Base-by-base conservation (phyloP, 2,888 invertebrate species). In the Phalera bucephala region DNA sequence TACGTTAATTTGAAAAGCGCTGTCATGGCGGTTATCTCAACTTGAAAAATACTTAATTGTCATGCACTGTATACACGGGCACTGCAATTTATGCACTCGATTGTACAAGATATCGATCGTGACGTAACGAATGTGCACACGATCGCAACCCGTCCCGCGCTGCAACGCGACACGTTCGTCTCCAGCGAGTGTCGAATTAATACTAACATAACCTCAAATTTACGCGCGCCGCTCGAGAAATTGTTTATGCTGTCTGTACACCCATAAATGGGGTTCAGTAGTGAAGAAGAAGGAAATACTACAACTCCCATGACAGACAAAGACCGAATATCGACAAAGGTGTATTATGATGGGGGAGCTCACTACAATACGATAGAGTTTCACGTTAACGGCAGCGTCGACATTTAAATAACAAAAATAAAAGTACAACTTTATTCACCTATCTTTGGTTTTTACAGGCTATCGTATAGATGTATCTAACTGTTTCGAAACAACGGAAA, bases 131-230 rank as follows among this genome's bases (percentile, higher is more conserved):
- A 67, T 68, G 64, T 71, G 75, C 64, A 64, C 56, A 67, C 71
- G 68, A 73, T 64, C 62, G 25, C 34, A 33, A 55, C 48, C 49
- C 43, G 40, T 38, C 36, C n/a, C 52, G 49, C 44, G 42, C 39
- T 42, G 38, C 56, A 45, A 52, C 31, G 39, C 47, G 47, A 55
- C 71, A 76, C 86, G 85, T 84, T 65, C 84, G 74, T 65, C 71
- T 67, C 58, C 51, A 64, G 61, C 77, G 77, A 77, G 78, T 67
- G 85, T 72, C 65, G 78, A 77, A 76, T 80, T 82, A 81, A 81
- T 80, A 89, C 88, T 89, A 84, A 79, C 80, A 83, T 87, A 86
- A 89, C 88, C 86, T 88, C 77, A 86, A 87, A 87, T 76, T 80
- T 84, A 83, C 80, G 81, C 82, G 78, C 77, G 76, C 77, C 64